Percentiles rank a stretch among this genome's conserved stretches.
phyloP scores from a whole-genome alignment of 2,797 vertebrate species.

The Onychomys torridus region DNA sequence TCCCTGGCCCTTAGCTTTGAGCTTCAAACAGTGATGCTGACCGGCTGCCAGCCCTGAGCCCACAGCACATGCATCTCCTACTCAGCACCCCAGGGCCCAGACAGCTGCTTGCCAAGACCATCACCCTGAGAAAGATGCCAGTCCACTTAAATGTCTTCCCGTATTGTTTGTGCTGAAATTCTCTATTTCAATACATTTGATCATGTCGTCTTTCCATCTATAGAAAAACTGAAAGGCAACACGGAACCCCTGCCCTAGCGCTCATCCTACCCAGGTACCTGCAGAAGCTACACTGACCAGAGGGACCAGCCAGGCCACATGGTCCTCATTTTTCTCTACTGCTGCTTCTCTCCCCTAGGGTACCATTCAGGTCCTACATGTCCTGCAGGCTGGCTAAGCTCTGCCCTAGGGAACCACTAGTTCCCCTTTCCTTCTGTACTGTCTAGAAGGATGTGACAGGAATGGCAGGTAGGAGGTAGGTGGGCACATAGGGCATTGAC shows the following conservation, averaged over 20 bases:
- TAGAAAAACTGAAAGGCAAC: not conserved
- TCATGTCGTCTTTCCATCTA: not conserved
- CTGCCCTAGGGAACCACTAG: not conserved
- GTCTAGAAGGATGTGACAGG: not conserved
- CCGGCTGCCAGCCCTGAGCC: not conserved
- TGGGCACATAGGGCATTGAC: not conserved
- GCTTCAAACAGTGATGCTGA: not conserved
- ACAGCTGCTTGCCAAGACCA: fast-evolving
- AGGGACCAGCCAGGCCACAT: not conserved
- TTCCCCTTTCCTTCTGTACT: not conserved
- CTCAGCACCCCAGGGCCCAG: fast-evolving
- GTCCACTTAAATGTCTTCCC: not conserved
- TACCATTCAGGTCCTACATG: not conserved
- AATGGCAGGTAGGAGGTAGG: not conserved
- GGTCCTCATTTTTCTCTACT: not conserved
- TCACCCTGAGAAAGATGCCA: not conserved
- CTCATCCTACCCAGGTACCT: no score
- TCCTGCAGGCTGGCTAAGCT: not conserved
- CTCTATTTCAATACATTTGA: not conserved
- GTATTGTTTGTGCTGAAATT: not conserved
- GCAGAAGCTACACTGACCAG: not conserved
- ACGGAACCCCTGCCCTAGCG: not conserved
- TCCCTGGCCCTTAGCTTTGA: not conserved
- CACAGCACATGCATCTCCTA: not conserved
- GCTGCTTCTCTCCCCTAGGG: not conserved